These are phyloP conservation scores for Chironomus tepperi DNA, from an alignment of 1,140 invertebrate species.

Conservation along the genomic window DNA sequence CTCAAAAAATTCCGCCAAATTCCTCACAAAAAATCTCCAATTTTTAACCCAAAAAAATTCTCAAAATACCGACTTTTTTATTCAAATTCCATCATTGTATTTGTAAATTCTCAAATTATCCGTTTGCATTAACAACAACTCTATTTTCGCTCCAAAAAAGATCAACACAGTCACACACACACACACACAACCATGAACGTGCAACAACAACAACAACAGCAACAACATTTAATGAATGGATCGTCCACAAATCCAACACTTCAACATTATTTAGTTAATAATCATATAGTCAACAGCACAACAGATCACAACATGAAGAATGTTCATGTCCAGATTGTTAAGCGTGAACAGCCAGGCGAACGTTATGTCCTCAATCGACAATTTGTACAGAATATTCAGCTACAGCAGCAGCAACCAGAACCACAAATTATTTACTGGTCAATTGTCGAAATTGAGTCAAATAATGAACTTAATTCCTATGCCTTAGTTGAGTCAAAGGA, in stretches of 20 bases:
- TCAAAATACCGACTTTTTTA: too few species aligned
- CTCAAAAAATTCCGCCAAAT: too few species aligned
- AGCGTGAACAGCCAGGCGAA: not conserved
- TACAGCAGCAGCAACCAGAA: not conserved
- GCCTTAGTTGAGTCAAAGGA: not conserved
- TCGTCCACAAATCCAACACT: not conserved
- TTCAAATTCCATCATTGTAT: too few species aligned
- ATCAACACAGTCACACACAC: too few species aligned
- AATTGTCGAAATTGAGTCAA: constrained; percentile 4
- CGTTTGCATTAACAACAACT: too few species aligned
- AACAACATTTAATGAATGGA: not conserved
- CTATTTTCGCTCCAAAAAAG: too few species aligned
- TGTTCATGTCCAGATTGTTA: not conserved
- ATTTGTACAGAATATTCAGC: not conserved
- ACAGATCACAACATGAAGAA: not conserved
- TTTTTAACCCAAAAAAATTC: too few species aligned
- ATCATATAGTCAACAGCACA: not conserved
- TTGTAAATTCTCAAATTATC: too few species aligned
- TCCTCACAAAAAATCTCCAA: too few species aligned
- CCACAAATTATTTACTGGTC: not conserved
- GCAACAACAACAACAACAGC: not conserved
- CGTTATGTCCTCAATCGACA: not conserved
- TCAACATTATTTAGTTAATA: constrained; percentile 3
- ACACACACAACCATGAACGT: not conserved
- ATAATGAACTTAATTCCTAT: constrained; percentile 16